A percentile compares a stretch with the other conserved stretches of the same genome.
Conservation (phyloP, 2,113 vertebrate species). For the Dendrocopos noguchii region DNA sequence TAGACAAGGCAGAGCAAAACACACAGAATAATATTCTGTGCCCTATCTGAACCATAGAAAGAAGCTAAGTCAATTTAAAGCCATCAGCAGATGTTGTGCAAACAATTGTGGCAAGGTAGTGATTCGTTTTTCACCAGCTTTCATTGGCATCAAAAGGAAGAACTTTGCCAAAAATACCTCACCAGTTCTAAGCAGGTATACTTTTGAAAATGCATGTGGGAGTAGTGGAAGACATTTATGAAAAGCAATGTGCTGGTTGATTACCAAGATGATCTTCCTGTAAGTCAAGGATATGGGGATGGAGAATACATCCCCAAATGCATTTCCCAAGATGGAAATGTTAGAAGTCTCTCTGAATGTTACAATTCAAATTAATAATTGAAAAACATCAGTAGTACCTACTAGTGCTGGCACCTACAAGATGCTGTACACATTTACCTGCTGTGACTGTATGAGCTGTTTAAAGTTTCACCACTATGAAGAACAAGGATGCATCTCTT, state of each 20-base stretch:
- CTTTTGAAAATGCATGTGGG: constrained; percentile 1
- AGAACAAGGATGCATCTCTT: background rate
- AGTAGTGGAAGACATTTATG: background rate
- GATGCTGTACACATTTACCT: background rate
- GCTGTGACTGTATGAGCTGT: background rate
- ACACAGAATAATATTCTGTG: background rate
- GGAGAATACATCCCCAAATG: background rate
- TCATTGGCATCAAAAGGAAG: background rate
- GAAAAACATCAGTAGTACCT: background rate
- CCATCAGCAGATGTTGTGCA: background rate
- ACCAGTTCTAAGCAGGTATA: background rate
- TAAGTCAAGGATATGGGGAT: background rate
- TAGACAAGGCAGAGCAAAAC: background rate
- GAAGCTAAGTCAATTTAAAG: background rate
- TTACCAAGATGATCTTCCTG: background rate
- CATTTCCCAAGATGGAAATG: background rate
- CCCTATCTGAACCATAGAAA: background rate
- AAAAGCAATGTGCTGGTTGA: background rate
- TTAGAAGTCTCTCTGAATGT: background rate
- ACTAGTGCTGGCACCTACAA: background rate
- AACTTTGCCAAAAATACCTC: background rate
- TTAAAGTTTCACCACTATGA: background rate
- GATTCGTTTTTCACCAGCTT: background rate
- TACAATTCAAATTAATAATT: background rate
- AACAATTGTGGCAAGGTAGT: background rate